Evolutionary conservation across 2,113 vertebrate species (phyloP), one percentile per base, ranked within the genome.

Genomic region (Ailuropoda melanoleuca): DNA sequence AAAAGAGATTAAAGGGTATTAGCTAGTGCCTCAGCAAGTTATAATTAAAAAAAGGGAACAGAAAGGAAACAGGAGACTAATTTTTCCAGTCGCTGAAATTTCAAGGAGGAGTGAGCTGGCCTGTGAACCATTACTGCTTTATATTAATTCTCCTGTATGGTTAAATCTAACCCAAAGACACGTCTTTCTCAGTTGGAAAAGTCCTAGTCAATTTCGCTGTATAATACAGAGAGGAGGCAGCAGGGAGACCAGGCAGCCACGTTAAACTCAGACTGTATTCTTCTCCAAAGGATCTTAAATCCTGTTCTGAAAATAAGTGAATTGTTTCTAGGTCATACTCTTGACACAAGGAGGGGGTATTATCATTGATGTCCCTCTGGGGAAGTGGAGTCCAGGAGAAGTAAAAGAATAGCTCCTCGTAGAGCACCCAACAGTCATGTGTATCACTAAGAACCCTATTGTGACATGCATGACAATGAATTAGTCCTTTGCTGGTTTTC

Each of bases 1-100:
- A 98, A 98, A 98, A 97, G 97, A 99, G 98, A 99, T 99, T 99
- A 99, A 98, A 98, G 94, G 90, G 97, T 98, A 99, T 98, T 99
- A 99, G 97, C 1, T 53, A 98, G 97, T 98, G 97, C 97, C 97
- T 98, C 96, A 97, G 97, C 82, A 98, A 98, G 97, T 98, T 98
- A 98, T 99, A 99, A 99, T 98, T 98, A 94, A 98, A 98, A 91
- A 95, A 84, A 95, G 24, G 93, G 56, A 48, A 37, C 0, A 1
- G 58, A 94, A 46, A 89, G 43, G 96, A 98, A 97, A 96, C 89
- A 98, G 97, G 92, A 98, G 97, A 97, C 93, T 98, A 98, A 98
- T 98, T 99, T 99, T 98, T 99, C 98, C 97, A 98, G 98, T 98
- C 34, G 62, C 96, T 98, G 98, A 98, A 98, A 97, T 99, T 99